These are phyloP conservation scores for Castor canadensis DNA, from an alignment of 2,113 vertebrate genomes.

Conservation along the genomic window DNA sequence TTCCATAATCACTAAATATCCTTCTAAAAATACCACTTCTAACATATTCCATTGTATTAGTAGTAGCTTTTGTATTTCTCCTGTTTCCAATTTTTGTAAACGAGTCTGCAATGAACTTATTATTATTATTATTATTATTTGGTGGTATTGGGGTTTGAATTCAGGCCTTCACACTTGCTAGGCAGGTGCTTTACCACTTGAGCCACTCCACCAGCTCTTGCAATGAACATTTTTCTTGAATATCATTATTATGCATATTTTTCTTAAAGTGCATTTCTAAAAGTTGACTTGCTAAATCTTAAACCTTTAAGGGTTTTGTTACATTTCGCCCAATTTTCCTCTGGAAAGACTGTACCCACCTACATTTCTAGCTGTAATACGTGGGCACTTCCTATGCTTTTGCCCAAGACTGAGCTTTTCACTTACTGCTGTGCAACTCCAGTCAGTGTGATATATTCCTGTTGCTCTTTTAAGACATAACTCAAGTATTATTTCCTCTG, in stretches of 20 bases:
- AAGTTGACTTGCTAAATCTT: slow-evolving; percentile 9
- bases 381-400: neutral
- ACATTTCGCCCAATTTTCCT: neutral
- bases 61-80: neutral
- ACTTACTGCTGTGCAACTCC: neutral
- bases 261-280: neutral
- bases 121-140: no score
- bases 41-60: neutral
- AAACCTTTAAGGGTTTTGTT: neutral
- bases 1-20: slow-evolving; percentile 30
- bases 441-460: neutral
- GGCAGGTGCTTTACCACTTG: no score
- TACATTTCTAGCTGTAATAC: neutral
- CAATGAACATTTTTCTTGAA: neutral
- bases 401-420: neutral
- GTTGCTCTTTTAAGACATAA: neutral
- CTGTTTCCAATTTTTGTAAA: slow-evolving; percentile 27
- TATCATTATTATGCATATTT: neutral
- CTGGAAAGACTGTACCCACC: neutral
- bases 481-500: neutral
- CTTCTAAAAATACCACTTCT: neutral
- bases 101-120: neutral
- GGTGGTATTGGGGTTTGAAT: no score
- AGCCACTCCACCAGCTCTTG: no score
- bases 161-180: no score